phyloP scores from a whole-genome alignment of 2,113 vertebrate genomes.

The Sphaerodactylus townsendi region DNA sequence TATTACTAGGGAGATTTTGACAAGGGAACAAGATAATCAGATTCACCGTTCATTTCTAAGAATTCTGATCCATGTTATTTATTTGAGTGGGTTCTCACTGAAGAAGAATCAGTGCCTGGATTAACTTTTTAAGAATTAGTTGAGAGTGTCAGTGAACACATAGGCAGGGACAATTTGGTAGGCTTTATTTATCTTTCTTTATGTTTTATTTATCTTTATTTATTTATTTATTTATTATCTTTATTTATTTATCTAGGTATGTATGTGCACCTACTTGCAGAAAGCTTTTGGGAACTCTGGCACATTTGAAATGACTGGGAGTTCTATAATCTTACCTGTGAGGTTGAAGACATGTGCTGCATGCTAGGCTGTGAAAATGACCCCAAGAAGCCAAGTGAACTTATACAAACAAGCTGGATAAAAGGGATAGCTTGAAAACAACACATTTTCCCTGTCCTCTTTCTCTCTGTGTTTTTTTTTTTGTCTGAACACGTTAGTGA shows the following conservation, averaged over 20 bases:
- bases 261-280: not conserved
- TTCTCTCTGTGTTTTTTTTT: not conserved
- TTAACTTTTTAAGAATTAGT: not conserved
- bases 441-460: not conserved
- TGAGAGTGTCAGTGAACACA: not conserved
- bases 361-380: not conserved
- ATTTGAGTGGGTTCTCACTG: not conserved
- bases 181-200: too few species aligned
- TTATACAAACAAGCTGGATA: not conserved
- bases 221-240: too few species aligned
- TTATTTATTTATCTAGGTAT: not conserved
- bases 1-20: not conserved
- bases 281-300: not conserved
- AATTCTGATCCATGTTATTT: not conserved
- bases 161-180: not conserved
- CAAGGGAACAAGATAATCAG: not conserved
- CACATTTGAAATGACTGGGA: not conserved
- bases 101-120: not conserved
- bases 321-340: not conserved
- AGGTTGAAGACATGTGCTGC: not conserved
- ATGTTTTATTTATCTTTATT: too few species aligned
- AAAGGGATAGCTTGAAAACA: not conserved
- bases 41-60: not conserved
- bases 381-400: not conserved
- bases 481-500: not conserved